phyloP scores from a whole-genome alignment of 2,888 invertebrate genomes.

The Nymphalis urticae region DNA sequence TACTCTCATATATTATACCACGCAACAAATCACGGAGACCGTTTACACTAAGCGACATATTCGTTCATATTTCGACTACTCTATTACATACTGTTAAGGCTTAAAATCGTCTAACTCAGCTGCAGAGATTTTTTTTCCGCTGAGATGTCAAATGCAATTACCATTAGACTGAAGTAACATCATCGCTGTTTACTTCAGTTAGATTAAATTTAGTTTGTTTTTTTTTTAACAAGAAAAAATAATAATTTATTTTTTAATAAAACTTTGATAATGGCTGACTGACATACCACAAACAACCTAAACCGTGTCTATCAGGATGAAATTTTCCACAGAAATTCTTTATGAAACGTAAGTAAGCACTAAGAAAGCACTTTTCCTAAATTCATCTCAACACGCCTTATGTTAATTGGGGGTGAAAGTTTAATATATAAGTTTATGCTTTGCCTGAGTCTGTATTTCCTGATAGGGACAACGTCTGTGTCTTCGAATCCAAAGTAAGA shows the following conservation, averaged over 20 bases:
- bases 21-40: slow-evolving; percentile 41
- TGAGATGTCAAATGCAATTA: slow-evolving; percentile 45
- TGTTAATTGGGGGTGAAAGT: too few relatives aligned
- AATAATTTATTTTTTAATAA: not conserved
- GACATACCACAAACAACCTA: too few relatives aligned
- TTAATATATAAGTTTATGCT: too few relatives aligned
- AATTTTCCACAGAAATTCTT: too few relatives aligned
- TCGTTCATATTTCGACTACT: slow-evolving; percentile 29
- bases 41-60: slow-evolving; percentile 39
- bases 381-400: too few relatives aligned
- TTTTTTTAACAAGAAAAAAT: slow-evolving; percentile 12
- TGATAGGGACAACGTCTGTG: too few relatives aligned
- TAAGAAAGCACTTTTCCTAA: too few relatives aligned
- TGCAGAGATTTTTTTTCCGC: slow-evolving; percentile 35
- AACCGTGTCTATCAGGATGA: too few relatives aligned
- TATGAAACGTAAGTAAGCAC: too few relatives aligned
- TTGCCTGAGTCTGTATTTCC: too few relatives aligned
- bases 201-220: slow-evolving; percentile 42
- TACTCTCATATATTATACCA: slow-evolving; percentile 27
- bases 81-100: slow-evolving; percentile 40
- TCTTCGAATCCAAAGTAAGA: too few relatives aligned
- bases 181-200: slow-evolving; percentile 43
- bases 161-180: slow-evolving; percentile 39
- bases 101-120: slow-evolving; percentile 36
- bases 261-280: too few relatives aligned